Evolutionary conservation across 2,113 vertebrate genomes (phyloP).

Genomic region (Mesitornis unicolor): DNA sequence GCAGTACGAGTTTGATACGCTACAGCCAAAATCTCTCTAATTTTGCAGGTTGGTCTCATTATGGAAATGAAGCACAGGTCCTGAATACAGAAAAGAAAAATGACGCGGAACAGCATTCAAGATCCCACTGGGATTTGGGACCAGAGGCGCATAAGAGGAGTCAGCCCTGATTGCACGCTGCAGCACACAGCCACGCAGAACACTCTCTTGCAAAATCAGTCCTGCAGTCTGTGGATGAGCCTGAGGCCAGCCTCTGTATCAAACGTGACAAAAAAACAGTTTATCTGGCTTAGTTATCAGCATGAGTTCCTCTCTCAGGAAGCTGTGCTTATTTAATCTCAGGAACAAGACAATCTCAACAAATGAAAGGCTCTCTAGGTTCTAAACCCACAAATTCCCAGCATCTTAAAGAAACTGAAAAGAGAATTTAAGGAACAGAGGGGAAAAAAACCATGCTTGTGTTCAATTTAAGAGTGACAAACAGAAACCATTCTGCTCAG

Average conservation of each 20-base stretch:
- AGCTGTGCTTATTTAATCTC: not conserved
- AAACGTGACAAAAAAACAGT: not conserved
- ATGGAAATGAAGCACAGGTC: not conserved
- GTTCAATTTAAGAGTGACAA: not conserved
- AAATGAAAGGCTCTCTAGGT: not conserved
- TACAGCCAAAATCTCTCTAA: not conserved
- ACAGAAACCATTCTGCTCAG: not conserved
- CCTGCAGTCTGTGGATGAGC: not conserved
- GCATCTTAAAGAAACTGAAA: not conserved
- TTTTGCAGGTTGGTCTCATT: not conserved
- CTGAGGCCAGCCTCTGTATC: not conserved
- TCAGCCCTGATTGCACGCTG: not conserved
- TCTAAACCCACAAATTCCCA: not conserved
- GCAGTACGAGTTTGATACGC: not conserved
- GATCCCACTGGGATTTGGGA: not conserved
- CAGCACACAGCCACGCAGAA: not conserved
- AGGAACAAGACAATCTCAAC: not conserved
- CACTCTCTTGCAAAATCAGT: not conserved
- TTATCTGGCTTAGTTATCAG: not conserved
- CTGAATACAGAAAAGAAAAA: not conserved
- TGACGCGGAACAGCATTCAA: not conserved
- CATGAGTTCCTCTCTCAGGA: rapidly evolving
- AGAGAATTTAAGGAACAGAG: not conserved
- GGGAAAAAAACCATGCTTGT: rapidly evolving
- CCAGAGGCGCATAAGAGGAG: not conserved